Evolutionary conservation across 2,113 vertebrate species (phyloP), one percentile per base, ranked within the genome.

Genomic region (Oreochromis tanganicae): DNA sequence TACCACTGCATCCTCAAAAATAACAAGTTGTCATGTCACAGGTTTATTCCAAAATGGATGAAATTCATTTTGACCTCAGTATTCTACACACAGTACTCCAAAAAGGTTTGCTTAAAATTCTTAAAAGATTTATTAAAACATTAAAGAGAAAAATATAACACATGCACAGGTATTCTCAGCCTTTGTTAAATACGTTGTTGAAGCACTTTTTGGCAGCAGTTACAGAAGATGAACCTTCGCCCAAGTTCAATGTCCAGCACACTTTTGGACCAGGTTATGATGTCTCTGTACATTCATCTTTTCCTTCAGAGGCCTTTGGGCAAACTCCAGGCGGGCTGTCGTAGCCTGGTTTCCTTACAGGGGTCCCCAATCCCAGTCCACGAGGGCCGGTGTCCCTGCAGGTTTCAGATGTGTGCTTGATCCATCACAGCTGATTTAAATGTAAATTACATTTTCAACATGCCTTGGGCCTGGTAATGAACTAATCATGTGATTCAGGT

Each of bases 131-230:
- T n/a, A n/a, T 7, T 63, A 63, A 63, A 63, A 7, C 3, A 63
- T n/a, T 63, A 2, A 36, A 32, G 59, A 63, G 32, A 63, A 2
- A 2, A 63, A 36, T n/a, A 3, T 11, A 36, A 36, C 0, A 63
- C 59, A 0, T 36, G 59, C 59, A 63, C 9, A 63, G 59, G 59
- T 63, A 19, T 19, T 2, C 29, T 10, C 59, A 61, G 59, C 59
- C 3, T 34, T 63, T 63, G 16, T 63, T 34, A 4, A 34, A 34
- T 34, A 63, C 10, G 29, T 34, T 34, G 29, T 11, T 1, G 3
- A 63, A 63, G 29, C 5, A 11, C 29, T 34, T 63, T 32, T 19
- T 63, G 59, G 32, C 0, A 0, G 57, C 29, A 32, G 8, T 19
- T 34, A 63, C 59, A 63, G 57, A 61, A 61, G 57, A 19, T 61